Conservation (phyloP, 2,797 vertebrate genomes). For the Xiphophorus birchmanni region DNA sequence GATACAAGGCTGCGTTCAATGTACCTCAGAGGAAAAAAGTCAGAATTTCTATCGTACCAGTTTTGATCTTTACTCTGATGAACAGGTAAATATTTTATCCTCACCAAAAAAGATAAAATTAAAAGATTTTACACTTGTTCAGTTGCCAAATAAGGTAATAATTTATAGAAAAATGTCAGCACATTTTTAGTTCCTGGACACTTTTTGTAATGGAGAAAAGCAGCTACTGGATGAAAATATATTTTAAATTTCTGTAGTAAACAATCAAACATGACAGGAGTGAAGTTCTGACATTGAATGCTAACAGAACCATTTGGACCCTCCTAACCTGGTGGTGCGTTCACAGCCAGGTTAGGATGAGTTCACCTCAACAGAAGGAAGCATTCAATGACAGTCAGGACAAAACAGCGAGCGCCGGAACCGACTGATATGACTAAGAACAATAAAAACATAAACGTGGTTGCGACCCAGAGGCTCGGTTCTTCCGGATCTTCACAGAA, state of each 20-base stretch:
- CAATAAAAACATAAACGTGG: conserved; percentile 34
- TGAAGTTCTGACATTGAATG: neutral
- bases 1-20: neutral
- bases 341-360: neutral
- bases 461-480: conserved; percentile 53
- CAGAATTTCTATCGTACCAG: neutral
- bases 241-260: neutral
- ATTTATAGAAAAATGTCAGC: neutral
- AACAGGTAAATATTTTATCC: neutral
- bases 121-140: neutral
- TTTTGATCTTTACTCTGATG: neutral
- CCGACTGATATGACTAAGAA: neutral
- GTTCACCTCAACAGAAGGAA: neutral
- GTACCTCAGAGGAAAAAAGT: neutral
- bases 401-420: neutral
- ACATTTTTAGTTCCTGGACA: neutral
- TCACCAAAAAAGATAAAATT: neutral
- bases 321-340: neutral
- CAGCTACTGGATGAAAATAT: neutral
- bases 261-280: neutral
- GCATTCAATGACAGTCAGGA: neutral
- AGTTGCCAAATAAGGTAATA: neutral
- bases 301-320: conserved; percentile 2
- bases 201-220: neutral
- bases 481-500: conserved; percentile 45